Evolutionary conservation across 2,113 vertebrate species (phyloP), one percentile per base, ranked within the genome.

Genomic region (Acanthochromis polyacanthus): DNA sequence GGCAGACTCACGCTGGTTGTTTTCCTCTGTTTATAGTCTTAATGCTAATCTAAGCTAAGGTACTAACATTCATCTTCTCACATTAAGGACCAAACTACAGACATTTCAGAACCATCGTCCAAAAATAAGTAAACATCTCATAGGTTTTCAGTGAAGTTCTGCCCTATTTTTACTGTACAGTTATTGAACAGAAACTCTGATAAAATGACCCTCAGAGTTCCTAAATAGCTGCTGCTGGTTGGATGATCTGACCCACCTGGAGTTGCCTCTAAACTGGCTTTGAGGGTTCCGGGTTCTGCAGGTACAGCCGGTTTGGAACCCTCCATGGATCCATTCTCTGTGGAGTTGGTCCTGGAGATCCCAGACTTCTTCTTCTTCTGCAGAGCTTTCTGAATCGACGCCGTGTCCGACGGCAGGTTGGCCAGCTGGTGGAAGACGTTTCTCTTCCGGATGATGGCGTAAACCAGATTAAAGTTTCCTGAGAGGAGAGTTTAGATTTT

Each of bases 381-480:
- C 80, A 98, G 91, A 0, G 95, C 97, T 53, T 95, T 96, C 88
- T 98, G 96, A 81, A 99, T 96, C 67, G 97, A 81, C 0, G 89
- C 81, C 0, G 83, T 38, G 72, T 99, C 97, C 0, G 95, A 94
- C 55, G 97, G 95, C 50, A 99, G 89, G 93, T 98, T 99, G 89
- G 97, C 98, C 85, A 99, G 87, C 90, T 98, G 97, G 88, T 99
- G 97, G 92, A 99, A 99, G 11, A 97, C 92, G 0, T 83, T 96
- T 2, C 98, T 93, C 89, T 99, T 99, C 11, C 98, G 96, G 91
- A 99, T 99, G 84, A 99, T 96, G 84, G 97, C 93, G 0, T 99
- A 99, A 1, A 99, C 96, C 75, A 99, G 92, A 85, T 98, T 99
- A 73, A 91, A 97, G 93, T 99, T 99, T 9, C 98, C 98, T 99